Percentiles rank a stretch among this genome's conserved stretches.
Evolutionary conservation across 2,113 vertebrate genomes (phyloP).

Genomic region (Otus sunia): DNA sequence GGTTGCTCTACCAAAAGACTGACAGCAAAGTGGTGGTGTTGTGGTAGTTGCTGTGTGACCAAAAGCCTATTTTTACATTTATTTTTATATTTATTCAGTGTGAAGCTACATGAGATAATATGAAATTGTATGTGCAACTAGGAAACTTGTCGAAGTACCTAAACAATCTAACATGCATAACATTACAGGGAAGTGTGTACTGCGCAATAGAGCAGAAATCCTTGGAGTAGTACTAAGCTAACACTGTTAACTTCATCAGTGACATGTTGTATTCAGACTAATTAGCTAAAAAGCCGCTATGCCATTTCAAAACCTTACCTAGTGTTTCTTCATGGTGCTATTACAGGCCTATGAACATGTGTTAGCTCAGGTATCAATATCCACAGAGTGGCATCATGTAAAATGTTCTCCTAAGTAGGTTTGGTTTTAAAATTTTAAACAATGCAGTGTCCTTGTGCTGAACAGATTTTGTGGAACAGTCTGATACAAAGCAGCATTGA

Average conservation of each 20-base stretch:
- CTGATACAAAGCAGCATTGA: background rate
- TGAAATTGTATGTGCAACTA: background rate
- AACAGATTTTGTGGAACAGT: background rate
- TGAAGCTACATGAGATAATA: background rate
- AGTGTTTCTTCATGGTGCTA: background rate
- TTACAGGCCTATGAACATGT: background rate
- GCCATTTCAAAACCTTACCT: background rate
- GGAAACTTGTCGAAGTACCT: background rate
- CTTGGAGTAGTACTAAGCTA: background rate
- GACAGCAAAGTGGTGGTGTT: background rate
- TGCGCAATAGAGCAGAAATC: background rate
- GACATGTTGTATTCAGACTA: background rate
- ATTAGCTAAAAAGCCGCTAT: background rate
- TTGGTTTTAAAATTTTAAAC: background rate
- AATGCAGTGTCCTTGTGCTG: background rate
- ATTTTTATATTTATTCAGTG: background rate
- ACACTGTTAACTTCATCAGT: background rate
- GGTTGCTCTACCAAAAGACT: background rate
- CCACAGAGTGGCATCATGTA: background rate
- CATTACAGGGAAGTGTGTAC: background rate
- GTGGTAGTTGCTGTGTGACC: background rate
- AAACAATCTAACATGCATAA: background rate
- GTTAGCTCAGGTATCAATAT: background rate
- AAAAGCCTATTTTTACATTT: background rate
- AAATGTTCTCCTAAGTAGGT: background rate